A percentile compares a stretch with the other conserved stretches of the same genome.
Evolutionary conservation across 1,140 invertebrate species (phyloP).

Genomic region (Nephila pilipes): DNA sequence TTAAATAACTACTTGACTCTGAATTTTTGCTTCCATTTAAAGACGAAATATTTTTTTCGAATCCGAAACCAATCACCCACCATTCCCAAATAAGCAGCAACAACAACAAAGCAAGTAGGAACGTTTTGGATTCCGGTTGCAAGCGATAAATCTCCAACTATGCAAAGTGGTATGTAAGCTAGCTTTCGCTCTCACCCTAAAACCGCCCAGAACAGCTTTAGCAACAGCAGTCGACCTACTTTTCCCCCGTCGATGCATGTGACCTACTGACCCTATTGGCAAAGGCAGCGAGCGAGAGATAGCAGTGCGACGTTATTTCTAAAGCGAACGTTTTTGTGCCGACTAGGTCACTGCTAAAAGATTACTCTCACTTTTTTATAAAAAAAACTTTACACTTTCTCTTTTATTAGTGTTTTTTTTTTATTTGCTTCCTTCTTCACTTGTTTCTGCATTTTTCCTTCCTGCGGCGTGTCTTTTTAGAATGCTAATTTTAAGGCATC

Average conservation of each 20-base stretch:
- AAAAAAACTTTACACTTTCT: constrained; percentile 41
- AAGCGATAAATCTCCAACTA: neutral
- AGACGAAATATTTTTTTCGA: too few species aligned
- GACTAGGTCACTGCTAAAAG: constrained; percentile 70
- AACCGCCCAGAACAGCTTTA: constrained; percentile 61
- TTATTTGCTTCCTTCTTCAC: neutral
- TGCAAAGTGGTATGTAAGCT: constrained; percentile 11
- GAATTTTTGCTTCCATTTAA: too few species aligned
- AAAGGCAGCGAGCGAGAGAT: constrained; percentile 52
- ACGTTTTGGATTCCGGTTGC: neutral
- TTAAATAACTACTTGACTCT: too few species aligned
- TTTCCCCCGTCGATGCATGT: constrained; percentile 49
- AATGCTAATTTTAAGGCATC: constrained; percentile 5
- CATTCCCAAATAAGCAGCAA: neutral
- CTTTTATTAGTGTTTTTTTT: constrained; percentile 24
- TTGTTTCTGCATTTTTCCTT: neutral
- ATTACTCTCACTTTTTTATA: constrained; percentile 66
- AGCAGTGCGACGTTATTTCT: neutral
- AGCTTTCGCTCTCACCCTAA: neutral
- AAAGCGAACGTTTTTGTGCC: constrained; percentile 17
- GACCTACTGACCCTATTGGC: constrained; percentile 68
- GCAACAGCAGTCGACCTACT: constrained; percentile 73
- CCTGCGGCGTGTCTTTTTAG: neutral
- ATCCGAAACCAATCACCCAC: neutral
- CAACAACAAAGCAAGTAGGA: neutral